phyloP scores from a whole-genome alignment of 2,113 vertebrate genomes.

The Hemichromis elongatus region DNA sequence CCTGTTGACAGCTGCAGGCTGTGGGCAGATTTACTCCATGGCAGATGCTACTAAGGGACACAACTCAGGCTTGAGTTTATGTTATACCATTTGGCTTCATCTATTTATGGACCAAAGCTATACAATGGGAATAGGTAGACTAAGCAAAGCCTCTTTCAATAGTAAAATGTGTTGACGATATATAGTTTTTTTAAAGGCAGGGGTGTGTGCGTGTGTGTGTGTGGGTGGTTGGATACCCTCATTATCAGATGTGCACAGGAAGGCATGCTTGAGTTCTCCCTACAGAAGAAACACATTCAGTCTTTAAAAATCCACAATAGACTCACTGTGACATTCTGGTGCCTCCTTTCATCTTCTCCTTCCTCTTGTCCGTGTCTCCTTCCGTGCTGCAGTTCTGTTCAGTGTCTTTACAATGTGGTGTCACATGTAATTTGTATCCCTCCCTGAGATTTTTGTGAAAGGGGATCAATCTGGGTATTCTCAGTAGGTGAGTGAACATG shows the following conservation, averaged over 20 bases:
- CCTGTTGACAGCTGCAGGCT: slow-evolving; percentile 73
- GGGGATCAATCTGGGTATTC: slow-evolving; percentile 41
- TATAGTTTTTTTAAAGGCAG: not conserved
- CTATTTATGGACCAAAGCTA: slow-evolving; percentile 56
- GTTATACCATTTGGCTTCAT: slow-evolving; percentile 58
- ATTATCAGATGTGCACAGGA: slow-evolving; percentile 48
- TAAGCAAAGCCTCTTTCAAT: slow-evolving; percentile 31
- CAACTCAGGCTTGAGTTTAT: slow-evolving; percentile 57
- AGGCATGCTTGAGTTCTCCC: slow-evolving; percentile 46
- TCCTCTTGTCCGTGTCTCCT: slow-evolving; percentile 10
- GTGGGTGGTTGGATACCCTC: slow-evolving; percentile 38
- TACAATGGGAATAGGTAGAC: slow-evolving; percentile 47
- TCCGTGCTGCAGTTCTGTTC: slow-evolving; percentile 35
- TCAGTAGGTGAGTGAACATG: slow-evolving; percentile 13
- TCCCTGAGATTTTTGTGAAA: slow-evolving; percentile 34
- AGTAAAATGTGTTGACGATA: slow-evolving; percentile 14
- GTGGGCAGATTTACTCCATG: slow-evolving; percentile 64
- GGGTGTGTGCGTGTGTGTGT: not conserved
- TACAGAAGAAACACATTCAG: slow-evolving; percentile 19
- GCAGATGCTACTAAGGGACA: slow-evolving; percentile 70
- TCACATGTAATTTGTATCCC: slow-evolving; percentile 52
- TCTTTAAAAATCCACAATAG: slow-evolving; percentile 40
- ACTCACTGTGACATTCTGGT: slow-evolving; percentile 39
- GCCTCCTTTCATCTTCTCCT: slow-evolving; percentile 44
- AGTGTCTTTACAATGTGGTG: slow-evolving; percentile 42